Conservation (phyloP, 2,113 vertebrate species). For the human region DNA sequence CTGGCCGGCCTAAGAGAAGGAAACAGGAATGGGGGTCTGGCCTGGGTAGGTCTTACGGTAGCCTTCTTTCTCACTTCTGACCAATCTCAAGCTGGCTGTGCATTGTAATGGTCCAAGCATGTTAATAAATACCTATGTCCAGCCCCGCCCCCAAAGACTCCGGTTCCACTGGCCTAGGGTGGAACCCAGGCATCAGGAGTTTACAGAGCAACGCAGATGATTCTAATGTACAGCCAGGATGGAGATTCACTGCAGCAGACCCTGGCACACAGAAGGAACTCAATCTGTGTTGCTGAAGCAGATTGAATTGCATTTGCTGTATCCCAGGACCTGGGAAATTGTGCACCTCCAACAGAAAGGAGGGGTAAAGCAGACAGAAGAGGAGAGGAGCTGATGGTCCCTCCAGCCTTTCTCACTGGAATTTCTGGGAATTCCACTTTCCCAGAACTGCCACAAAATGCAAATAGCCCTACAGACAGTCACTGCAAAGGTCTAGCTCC, state of each 20-base stretch:
- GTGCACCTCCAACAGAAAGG: not conserved
- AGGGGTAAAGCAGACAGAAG: not conserved
- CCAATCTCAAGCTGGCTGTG: not conserved
- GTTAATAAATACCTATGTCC: not conserved
- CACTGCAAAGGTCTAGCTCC: not conserved
- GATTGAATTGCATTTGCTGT: not conserved
- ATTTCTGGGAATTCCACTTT: not conserved
- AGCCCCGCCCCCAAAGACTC: not conserved
- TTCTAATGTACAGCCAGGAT: not conserved
- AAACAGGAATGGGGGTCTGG: not conserved
- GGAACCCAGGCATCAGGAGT: not conserved
- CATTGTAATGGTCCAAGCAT: not conserved
- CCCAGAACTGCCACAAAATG: not conserved
- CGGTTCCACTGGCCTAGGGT: not conserved
- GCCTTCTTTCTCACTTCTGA: not conserved
- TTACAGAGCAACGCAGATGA: not conserved
- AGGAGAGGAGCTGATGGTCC: rapidly evolving
- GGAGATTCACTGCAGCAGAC: not conserved
- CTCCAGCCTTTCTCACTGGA: not conserved
- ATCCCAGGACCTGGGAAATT: not conserved
- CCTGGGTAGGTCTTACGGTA: not conserved
- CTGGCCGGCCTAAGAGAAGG: not conserved
- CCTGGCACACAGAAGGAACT: not conserved
- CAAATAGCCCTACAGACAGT: not conserved
- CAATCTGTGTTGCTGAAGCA: not conserved